These are phyloP conservation scores for Sardinella longiceps DNA, from an alignment of 2,797 vertebrate genomes.

Conservation along the genomic window DNA sequence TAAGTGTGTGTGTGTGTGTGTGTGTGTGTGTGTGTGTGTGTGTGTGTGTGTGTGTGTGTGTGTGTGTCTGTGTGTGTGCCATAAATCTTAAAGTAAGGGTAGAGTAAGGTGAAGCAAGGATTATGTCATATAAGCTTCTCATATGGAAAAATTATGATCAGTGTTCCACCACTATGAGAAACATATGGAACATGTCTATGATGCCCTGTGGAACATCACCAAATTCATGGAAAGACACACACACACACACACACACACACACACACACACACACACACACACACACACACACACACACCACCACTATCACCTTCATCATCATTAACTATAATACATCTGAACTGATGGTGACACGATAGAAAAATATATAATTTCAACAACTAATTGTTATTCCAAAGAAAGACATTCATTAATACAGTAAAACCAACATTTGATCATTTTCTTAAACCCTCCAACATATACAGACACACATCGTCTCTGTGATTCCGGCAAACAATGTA, in stretches of 20 bases:
- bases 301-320: background rate
- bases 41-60: background rate
- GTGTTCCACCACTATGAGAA: slow-evolving; percentile 1
- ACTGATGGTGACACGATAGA: too few species aligned
- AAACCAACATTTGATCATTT: too few species aligned
- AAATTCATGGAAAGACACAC: background rate
- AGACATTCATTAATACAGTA: too few species aligned
- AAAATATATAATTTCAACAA: too few species aligned
- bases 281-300: background rate
- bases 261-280: background rate
- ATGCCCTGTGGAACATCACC: background rate
- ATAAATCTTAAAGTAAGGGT: background rate
- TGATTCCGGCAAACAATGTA: too few species aligned
- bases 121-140: slow-evolving; percentile 15
- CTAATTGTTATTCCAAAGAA: too few species aligned
- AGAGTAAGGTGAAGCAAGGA: background rate
- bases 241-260: background rate
- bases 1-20: background rate
- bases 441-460: too few species aligned
- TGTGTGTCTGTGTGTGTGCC: slow-evolving; percentile 5
- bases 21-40: background rate
- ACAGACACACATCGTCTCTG: too few species aligned
- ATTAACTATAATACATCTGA: too few species aligned
- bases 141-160: background rate
- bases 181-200: background rate